Conservation (phyloP, 2,888 invertebrate species). For the Caenorhabditis sp. region DNA sequence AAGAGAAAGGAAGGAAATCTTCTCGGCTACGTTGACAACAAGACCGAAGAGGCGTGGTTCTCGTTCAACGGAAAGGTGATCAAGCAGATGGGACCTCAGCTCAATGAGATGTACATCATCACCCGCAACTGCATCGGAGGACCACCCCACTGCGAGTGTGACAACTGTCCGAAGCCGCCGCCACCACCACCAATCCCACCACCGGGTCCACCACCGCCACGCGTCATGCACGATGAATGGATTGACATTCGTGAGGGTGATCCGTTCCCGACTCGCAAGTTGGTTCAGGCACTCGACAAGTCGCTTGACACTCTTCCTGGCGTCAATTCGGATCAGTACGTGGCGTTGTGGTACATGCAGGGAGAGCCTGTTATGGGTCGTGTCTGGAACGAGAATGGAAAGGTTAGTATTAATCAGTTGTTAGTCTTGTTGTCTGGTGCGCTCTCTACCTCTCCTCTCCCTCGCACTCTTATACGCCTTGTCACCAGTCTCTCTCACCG, state of each 20-base stretch:
- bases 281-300: conserved; percentile 70
- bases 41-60: conserved; percentile 72
- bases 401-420: conserved; percentile 26
- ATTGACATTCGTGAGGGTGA: conserved; percentile 76
- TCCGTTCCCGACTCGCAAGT: conserved; percentile 65
- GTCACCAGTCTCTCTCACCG: too few species aligned
- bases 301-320: conserved; percentile 74
- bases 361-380: conserved; percentile 71
- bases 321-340: conserved; percentile 28
- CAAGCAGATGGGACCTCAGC: conserved; percentile 58
- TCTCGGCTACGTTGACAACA: conserved; percentile 74
- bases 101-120: conserved; percentile 66
- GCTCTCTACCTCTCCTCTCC: too few species aligned
- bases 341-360: conserved; percentile 67
- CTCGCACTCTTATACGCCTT: too few species aligned
- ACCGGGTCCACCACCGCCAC: too few species aligned
- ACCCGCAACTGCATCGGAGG: conserved; percentile 65
- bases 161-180: conserved; percentile 37
- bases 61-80: conserved; percentile 64
- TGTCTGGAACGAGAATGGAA: conserved; percentile 69
- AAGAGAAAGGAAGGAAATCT: conserved; percentile 58
- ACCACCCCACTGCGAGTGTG: conserved; percentile 65
- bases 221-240: conserved; percentile 71
- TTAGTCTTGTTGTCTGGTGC: too few species aligned
- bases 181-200: too few species aligned